These are phyloP conservation scores for Knipowitschia caucasica DNA, from an alignment of 2,797 vertebrate species.

Conservation along the genomic window DNA sequence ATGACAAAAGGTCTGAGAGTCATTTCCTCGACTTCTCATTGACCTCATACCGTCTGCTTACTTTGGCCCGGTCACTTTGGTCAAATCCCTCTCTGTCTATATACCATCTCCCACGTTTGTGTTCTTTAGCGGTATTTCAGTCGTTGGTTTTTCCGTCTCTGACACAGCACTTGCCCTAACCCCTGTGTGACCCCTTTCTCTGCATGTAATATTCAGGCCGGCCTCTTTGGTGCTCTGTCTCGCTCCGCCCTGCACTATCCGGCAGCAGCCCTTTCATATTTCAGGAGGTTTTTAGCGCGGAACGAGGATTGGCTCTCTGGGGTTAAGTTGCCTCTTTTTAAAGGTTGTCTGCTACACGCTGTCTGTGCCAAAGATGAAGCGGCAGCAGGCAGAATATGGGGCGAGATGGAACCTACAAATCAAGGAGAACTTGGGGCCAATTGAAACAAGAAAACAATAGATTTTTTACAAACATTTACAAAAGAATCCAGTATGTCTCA, in stretches of 20 bases:
- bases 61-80: slow-evolving; percentile 1
- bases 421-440: too few species aligned
- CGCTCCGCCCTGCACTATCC: slow-evolving; percentile 15
- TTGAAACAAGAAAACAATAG: too few species aligned
- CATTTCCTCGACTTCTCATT: neutral
- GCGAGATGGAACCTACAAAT: too few species aligned
- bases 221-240: slow-evolving; percentile 21
- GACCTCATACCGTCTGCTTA: neutral
- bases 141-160: slow-evolving; percentile 1
- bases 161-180: slow-evolving; percentile 32
- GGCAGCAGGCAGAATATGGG: neutral
- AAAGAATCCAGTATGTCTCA: too few species aligned
- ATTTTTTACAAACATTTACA: too few species aligned
- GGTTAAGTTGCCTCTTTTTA: slow-evolving; percentile 38
- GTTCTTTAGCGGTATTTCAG: neutral
- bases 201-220: slow-evolving; percentile 39
- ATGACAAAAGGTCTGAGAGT: neutral
- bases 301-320: slow-evolving; percentile 29
- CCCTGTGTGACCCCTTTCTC: slow-evolving; percentile 38
- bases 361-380: neutral
- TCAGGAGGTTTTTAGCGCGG: slow-evolving; percentile 47
- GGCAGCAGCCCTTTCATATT: slow-evolving; percentile 47
- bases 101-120: slow-evolving; percentile 1
- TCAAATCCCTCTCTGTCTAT: neutral
- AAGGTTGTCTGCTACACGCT: slow-evolving; percentile 17